Base-by-base conservation (phyloP, 2,888 invertebrate species). In the Rhaphigaster nebulosa region DNA sequence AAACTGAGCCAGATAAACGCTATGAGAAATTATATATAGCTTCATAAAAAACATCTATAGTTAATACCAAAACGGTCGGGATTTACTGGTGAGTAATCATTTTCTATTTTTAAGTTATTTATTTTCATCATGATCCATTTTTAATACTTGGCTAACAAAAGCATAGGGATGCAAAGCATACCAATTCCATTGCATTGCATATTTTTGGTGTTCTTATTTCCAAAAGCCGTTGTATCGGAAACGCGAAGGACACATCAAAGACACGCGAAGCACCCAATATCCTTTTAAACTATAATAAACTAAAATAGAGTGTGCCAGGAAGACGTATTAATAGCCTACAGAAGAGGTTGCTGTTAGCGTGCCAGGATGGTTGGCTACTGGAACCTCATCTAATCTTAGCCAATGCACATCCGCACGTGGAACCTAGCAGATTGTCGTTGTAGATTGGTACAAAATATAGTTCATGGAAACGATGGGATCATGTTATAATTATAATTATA, bases 281-380 rank as follows among this genome's bases (percentile, higher is more conserved):
- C 70, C 70, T 76, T 38, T 76, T 5, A 65, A 65, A 65, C 65
- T 65, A 65, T 65, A 65, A 65, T 76, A 76, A 76, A 76, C 70
- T 76, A 23, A 76, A 76, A 76, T 34, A 76, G 70, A 76, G 70
- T 34, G 2, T 76, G 70, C 70, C 70, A 76, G 70, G 23, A 8
- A 38, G 34, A 23, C 34, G 2, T 76, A 38, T 76, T 76, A 76
- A 76, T 76, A 76, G 70, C 34, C 70, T 38, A 76, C 34, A 38
- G 70, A 76, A 76, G 38, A 76, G 70, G 6, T 34, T 34, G 70
- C 70, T 76, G 70, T 76, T 76, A 23, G 70, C 1, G 70, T 76
- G 70, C 70, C 70, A 76, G 70, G 1, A 4, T 76, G 34, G 20
- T 38, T 76, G 34, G 70, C 70, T 34, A 38, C 70, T 76, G 70